A percentile compares a stretch with the other conserved stretches of the same genome.
Conservation (phyloP, 2,797 vertebrate genomes). For the Lerista edwardsae region DNA sequence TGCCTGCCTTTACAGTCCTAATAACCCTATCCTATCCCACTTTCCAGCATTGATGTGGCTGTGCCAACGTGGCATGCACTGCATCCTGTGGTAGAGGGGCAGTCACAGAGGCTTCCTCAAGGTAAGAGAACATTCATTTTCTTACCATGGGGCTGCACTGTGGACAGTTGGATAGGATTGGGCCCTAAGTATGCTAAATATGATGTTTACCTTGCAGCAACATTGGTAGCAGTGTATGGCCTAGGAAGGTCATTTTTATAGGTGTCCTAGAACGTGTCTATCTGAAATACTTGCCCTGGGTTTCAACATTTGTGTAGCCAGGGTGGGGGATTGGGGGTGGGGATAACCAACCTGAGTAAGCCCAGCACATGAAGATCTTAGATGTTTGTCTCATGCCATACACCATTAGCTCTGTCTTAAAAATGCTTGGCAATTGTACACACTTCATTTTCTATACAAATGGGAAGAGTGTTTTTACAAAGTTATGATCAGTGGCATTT, state of each 20-base stretch:
- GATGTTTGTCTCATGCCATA: conserved; percentile 25
- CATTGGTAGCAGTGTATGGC: background rate
- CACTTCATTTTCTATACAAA: background rate
- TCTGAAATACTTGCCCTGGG: background rate
- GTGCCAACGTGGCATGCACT: too few relatives aligned
- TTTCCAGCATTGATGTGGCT: too few relatives aligned
- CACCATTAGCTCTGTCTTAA: background rate
- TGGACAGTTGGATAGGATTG: too few relatives aligned
- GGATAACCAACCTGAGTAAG: conserved; percentile 46
- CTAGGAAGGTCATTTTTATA: background rate
- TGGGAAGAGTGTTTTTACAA: background rate
- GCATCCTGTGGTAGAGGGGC: too few relatives aligned
- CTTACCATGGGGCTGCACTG: too few relatives aligned
- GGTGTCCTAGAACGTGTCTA: background rate
- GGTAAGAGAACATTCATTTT: too few relatives aligned
- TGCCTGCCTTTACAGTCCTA: background rate
- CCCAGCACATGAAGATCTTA: conserved; percentile 11
- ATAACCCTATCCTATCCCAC: too few relatives aligned
- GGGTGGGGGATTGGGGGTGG: background rate
- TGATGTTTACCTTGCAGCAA: background rate
- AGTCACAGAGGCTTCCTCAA: too few relatives aligned
- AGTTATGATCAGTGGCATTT: background rate
- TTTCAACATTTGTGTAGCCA: background rate
- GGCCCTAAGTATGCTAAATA: too few relatives aligned
- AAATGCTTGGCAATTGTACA: conserved; percentile 21